These are phyloP conservation scores for Caenorhabditis remanei DNA, from an alignment of 1,140 invertebrate species.

Conservation along the genomic window DNA sequence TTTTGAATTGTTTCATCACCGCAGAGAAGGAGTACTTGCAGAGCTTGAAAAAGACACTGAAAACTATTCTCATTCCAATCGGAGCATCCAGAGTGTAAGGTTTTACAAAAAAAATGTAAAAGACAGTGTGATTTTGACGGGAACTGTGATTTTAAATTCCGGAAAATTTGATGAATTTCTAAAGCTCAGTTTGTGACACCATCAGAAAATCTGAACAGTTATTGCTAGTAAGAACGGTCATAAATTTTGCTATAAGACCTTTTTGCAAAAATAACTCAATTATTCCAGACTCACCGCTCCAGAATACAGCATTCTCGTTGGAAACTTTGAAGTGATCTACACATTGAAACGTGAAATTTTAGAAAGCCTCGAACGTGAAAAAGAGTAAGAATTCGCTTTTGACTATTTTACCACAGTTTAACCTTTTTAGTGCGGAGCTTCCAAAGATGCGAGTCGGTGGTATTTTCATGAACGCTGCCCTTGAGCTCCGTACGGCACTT, in stretches of 20 bases:
- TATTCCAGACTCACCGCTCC: not conserved
- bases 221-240: no score
- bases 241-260: no score
- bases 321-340: constrained; percentile 17
- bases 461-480: constrained; percentile 13
- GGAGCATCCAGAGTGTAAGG: not conserved
- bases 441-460: constrained; percentile 40
- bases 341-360: constrained; percentile 14
- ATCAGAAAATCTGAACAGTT: no score
- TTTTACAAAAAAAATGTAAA: not conserved
- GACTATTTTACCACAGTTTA: not conserved
- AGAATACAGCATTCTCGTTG: constrained; percentile 14
- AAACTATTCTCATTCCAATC: constrained; percentile 1
- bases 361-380: not conserved
- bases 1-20: not conserved
- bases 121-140: not conserved
- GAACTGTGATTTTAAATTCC: no score
- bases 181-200: no score
- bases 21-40: constrained; percentile 7
- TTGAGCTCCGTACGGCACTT: not conserved
- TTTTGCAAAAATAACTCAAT: not conserved
- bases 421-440: not conserved
- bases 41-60: not conserved
- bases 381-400: not conserved
- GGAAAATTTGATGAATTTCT: no score